Evolutionary conservation across 2,113 vertebrate species (phyloP), one percentile per base, ranked within the genome.

Genomic region (Corythoichthys haematopterus): DNA sequence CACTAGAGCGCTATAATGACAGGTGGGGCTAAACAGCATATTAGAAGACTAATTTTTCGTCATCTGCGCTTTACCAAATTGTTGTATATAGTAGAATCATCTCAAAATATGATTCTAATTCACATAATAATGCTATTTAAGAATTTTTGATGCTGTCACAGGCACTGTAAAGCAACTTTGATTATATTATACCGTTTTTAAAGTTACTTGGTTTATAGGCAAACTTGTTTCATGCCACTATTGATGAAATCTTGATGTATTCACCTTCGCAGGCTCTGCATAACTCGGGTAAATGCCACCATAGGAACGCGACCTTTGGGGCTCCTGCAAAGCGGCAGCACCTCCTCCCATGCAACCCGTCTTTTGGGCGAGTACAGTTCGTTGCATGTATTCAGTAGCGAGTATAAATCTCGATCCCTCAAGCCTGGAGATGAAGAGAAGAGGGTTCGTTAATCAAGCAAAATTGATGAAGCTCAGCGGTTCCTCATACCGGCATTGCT

Each of bases 211-310:
- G 20, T 28, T 28, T 28, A 28, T 28, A 28, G 20, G 40, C 2
- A 43, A 43, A 8, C 8, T 46, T 46, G 35, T 36, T 16, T 36
- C 16, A 20, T 20, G n/a, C 14, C 48, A 38, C 15, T 10, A 15
- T 3, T 64, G 9, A 45, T 33, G 20, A 47, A 14, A 11, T 5
- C 10, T 4, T 14, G 55, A 40, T 36, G 61, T 11, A n/a, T 13
- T 6, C 74, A 94, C 94, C 93, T 93, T 69, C 90, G 90, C 33
- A 96, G 66, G 68, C 84, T 91, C 65, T 88, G 88, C 8, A 92
- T 66, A 0, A 96, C 78, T 15, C 84, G 87, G 12, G 91, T 89
- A 72, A 96, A 96, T 0, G 79, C 71, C 13, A 91, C 91, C 92
- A 93, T 93, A 37, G 94, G 88, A 65, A 92, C n/a, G 4, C 81